Evolutionary conservation across 2,797 vertebrate genomes (phyloP), one percentile per base, ranked within the genome.

Genomic region (Macroramphosus scolopax): DNA sequence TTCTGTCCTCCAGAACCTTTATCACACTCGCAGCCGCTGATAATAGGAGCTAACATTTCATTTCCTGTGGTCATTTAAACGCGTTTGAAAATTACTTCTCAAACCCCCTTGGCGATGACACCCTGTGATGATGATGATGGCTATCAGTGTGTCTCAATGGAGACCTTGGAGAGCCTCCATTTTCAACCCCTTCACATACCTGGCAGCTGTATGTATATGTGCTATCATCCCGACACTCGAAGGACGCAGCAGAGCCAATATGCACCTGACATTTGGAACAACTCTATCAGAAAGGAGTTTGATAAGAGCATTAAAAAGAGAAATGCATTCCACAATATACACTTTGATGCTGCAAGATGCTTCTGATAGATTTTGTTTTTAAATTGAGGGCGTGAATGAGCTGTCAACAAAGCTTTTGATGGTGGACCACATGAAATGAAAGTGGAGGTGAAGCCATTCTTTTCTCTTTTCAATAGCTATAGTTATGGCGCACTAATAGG

Each of bases 131-230:
- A 68, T 78, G 73, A 77, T 79, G 80, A 72, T 87, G 78, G 82
- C 81, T 86, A 85, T 86, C 80, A 81, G 65, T 68, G 75, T 63
- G 70, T 81, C 78, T 83, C 75, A 77, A 75, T 79, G 68, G 80
- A 78, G 72, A 82, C 72, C 80, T 78, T 81, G 66, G 72, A 82
- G 78, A 75, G 73, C 63, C 52, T 77, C 71, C 46, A 80, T 85
- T 83, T 81, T 47, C 57, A 60, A 34, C 53, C 70, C 71, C 80
- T 82, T 77, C 83, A 82, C 75, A 82, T 78, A 87, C 76, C 80
- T 84, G 77, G 68, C 80, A 87, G 85, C 85, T 87, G 81, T 81
- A 87, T 86, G 83, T 85, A 87, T 85, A 86, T 80, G 72, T 69
- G 75, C 69, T 62, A 70, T 82, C 83, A 80, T 81, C 77, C 56